A percentile compares a stretch with the other conserved stretches of the same genome.
Conservation (phyloP, 2,113 vertebrate genomes). For the Corythornis cristatus region DNA sequence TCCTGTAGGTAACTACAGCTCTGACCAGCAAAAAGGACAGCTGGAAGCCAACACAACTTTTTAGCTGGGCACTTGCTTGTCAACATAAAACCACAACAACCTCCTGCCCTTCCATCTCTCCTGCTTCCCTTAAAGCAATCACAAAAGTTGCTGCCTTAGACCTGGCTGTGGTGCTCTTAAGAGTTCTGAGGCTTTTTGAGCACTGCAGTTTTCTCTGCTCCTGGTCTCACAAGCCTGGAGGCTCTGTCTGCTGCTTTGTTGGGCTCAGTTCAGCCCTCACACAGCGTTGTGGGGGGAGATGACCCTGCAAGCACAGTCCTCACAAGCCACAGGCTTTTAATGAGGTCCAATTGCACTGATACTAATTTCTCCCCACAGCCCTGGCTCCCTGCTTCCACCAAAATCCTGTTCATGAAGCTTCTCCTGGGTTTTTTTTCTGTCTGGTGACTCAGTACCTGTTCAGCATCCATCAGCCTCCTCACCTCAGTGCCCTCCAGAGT, state of each 20-base stretch:
- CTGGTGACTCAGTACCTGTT: not conserved
- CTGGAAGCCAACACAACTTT: not conserved
- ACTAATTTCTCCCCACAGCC: not conserved
- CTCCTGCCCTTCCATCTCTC: not conserved
- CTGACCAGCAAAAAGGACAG: not conserved
- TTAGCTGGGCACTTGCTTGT: accelerated
- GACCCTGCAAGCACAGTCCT: not conserved
- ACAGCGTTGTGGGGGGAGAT: not conserved
- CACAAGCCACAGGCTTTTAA: not conserved
- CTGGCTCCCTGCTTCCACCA: not conserved
- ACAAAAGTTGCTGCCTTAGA: not conserved
- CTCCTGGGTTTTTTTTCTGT: not conserved
- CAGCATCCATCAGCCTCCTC: not conserved
- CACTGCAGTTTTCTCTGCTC: not conserved
- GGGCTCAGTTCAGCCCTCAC: not conserved
- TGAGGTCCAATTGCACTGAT: not conserved
- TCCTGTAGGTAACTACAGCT: accelerated
- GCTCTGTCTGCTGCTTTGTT: not conserved
- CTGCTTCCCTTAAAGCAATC: not conserved
- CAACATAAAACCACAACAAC: not conserved
- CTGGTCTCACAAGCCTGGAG: accelerated
- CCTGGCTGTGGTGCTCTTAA: not conserved
- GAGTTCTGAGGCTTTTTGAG: not conserved
- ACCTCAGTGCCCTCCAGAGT: not conserved
- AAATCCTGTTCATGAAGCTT: not conserved